phyloP scores from a whole-genome alignment of 2,888 invertebrate genomes.

The Erebia aethiops region DNA sequence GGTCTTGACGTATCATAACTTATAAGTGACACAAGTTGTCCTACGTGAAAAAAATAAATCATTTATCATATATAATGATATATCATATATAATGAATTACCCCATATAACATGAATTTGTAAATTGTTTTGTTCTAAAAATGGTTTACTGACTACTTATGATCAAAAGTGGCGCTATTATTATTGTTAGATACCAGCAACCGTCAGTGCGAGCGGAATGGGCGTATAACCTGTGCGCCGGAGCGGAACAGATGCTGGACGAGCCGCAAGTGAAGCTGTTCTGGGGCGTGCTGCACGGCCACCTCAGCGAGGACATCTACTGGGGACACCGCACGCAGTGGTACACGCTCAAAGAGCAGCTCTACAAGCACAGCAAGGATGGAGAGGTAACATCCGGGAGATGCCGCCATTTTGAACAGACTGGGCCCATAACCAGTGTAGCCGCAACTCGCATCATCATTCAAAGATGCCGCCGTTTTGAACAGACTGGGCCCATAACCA shows the following conservation, averaged over 20 bases:
- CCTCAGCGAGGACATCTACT: slow-evolving; percentile 70
- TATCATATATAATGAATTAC: no score
- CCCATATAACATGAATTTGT: no score
- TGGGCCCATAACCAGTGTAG: slow-evolving; percentile 1
- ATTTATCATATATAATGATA: no score
- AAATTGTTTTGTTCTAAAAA: no score
- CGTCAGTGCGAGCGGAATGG: slow-evolving; percentile 77
- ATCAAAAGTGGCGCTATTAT: background rate
- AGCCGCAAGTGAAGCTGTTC: slow-evolving; percentile 73
- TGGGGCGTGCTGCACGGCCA: slow-evolving; percentile 73
- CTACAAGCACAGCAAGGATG: slow-evolving; percentile 55
- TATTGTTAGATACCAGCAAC: slow-evolving; percentile 67
- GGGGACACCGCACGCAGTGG: slow-evolving; percentile 68
- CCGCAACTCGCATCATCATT: no score
- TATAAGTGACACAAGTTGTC: no score
- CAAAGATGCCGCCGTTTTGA: background rate
- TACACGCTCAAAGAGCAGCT: slow-evolving; percentile 55
- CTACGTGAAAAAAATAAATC: no score
- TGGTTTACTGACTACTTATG: background rate
- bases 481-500: background rate
- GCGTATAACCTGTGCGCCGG: slow-evolving; percentile 78
- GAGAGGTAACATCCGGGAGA: slow-evolving; percentile 51
- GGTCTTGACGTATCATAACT: no score
- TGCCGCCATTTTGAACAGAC: background rate
- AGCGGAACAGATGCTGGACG: slow-evolving; percentile 75